Evolutionary conservation across 2,888 invertebrate genomes (phyloP), one percentile per base, ranked within the genome.

Genomic region (Limenitis camilla): DNA sequence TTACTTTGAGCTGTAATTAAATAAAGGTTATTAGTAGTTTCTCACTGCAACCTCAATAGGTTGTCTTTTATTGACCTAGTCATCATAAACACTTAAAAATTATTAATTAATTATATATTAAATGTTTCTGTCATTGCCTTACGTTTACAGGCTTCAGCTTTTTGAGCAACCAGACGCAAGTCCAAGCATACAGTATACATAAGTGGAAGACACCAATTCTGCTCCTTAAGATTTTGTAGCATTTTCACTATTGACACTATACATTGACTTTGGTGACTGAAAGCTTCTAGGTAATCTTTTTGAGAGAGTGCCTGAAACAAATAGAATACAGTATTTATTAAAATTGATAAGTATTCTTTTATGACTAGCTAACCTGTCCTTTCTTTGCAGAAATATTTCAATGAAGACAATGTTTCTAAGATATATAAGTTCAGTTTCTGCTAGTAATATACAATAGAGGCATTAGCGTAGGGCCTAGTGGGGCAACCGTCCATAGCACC

Each of bases 171-270:
- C n/a, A 94, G 88, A 49, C 99, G 87, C 38, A 99, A 86, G 78
- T 99, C 99, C 10, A 96, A 88, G 67, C 97, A 96, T 9, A 96
- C 91, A 0, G 92, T 90, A 69, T 96, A 96, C 94, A 99, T 95
- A 6, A 99, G 90, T 0, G 97, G 95, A n/a, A 99, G 81, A 63
- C 94, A 93, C 99, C 99, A 99, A 77, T 99, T 99, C 68, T 97
- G 97, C 63, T 98, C 98, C 64, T 96, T 96, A 63, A 95, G 93
- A 33, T 91, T 85, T 76, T 97, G 96, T 43, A 99, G 86, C 49
- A 96, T 89, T 73, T 94, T 95, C 0, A 93, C 93, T 41, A 97
- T 92, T 0, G 91, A 88, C 62, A 94, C 93, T 0, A 95, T 93
- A 63, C 95, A 90, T 5, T 89, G 81, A 62, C 93, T 92, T 72